Evolutionary conservation across 1,140 invertebrate species (phyloP).

Genomic region (Sarcophaga peregrina): DNA sequence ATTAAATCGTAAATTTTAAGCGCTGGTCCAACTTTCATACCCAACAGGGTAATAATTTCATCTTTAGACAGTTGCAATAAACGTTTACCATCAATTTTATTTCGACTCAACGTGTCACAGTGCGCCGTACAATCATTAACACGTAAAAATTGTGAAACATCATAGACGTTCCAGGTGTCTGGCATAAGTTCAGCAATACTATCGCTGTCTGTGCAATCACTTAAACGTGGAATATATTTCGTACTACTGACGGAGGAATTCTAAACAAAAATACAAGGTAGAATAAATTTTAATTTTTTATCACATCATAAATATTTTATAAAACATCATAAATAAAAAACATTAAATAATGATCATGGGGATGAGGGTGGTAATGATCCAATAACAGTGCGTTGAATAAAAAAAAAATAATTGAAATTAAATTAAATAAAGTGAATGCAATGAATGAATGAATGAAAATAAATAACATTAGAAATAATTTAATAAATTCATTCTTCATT

Average conservation of each 20-base stretch:
- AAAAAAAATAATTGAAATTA: too few species aligned
- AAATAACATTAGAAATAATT: too few species aligned
- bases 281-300: constrained; percentile 17
- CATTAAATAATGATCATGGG: constrained; percentile 19
- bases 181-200: constrained; percentile 72
- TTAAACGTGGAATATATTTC: constrained; percentile 65
- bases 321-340: not conserved
- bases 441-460: not conserved
- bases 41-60: constrained; percentile 87
- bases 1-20: constrained; percentile 93
- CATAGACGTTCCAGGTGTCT: constrained; percentile 82
- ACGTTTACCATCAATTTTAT: constrained; percentile 82
- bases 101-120: constrained; percentile 81
- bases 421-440: not conserved
- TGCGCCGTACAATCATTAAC: constrained; percentile 91
- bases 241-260: constrained; percentile 61
- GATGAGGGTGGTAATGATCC: constrained; percentile 47
- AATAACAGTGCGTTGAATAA: constrained; percentile 62
- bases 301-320: not conserved
- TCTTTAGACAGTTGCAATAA: constrained; percentile 87
- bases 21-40: constrained; percentile 94
- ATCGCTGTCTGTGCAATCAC: constrained; percentile 53
- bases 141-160: constrained; percentile 88
- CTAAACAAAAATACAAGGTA: constrained; percentile 45
- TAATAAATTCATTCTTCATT: too few species aligned